These are phyloP conservation scores for Echinometra lucunter DNA, from an alignment of 53 echinoderm and acorn worm species.

Conservation along the genomic window DNA sequence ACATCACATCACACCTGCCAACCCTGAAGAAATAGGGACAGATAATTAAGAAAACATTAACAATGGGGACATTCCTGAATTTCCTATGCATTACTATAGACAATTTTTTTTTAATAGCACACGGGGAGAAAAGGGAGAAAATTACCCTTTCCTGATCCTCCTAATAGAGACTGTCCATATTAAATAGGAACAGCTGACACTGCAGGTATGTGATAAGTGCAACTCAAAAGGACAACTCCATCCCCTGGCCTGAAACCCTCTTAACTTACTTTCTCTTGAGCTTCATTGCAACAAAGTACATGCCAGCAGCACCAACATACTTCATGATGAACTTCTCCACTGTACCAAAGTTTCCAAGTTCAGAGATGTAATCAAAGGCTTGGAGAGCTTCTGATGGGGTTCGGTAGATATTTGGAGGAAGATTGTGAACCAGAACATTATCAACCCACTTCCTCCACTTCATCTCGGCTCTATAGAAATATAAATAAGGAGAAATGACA, in stretches of 20 bases:
- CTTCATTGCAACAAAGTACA: slow-evolving; percentile 90
- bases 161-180: too few relatives aligned
- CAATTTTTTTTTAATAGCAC: too few relatives aligned
- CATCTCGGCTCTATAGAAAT: slow-evolving; percentile 95
- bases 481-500: too few relatives aligned
- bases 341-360: slow-evolving; percentile 75
- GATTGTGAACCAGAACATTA: slow-evolving; percentile 83
- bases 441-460: slow-evolving; percentile 99
- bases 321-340: slow-evolving; percentile 84
- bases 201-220: too few relatives aligned
- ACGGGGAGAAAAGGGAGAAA: too few relatives aligned
- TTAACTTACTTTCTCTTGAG: slow-evolving; percentile 94
- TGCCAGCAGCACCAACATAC: slow-evolving; percentile 90
- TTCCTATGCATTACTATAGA: too few relatives aligned
- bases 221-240: neutral
- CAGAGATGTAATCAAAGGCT: slow-evolving; percentile 92
- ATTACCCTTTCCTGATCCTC: too few relatives aligned
- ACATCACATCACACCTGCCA: too few relatives aligned
- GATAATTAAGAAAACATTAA: too few relatives aligned
- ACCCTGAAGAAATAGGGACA: too few relatives aligned
- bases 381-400: slow-evolving; percentile 86
- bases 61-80: too few relatives aligned
- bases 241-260: neutral
- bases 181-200: too few relatives aligned
- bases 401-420: slow-evolving; percentile 95